Percentiles rank a stretch among this genome's conserved stretches.
Evolutionary conservation across 2,888 invertebrate genomes (phyloP).

Genomic region (Gnatocerus cornutus): DNA sequence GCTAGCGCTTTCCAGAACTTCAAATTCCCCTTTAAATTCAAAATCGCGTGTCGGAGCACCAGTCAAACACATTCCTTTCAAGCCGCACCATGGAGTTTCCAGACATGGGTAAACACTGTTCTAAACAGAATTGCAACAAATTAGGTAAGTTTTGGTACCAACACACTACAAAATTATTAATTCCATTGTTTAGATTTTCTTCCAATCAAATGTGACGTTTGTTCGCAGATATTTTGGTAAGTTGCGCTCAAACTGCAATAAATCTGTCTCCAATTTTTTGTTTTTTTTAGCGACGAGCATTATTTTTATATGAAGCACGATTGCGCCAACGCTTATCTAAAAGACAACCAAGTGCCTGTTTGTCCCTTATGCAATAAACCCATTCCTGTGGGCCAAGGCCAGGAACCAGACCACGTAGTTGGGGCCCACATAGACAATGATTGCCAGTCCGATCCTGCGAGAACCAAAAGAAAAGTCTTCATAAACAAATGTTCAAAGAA

Average conservation of each 20-base stretch:
- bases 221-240: slow-evolving; percentile 89
- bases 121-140: slow-evolving; percentile 85
- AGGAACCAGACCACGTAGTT: slow-evolving; percentile 90
- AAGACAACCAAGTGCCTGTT: slow-evolving; percentile 94
- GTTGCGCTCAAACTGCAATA: slow-evolving; percentile 61
- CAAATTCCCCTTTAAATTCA: slow-evolving; percentile 4
- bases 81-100: slow-evolving; percentile 88
- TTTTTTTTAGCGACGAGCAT: slow-evolving; percentile 84
- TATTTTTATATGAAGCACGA: slow-evolving; percentile 86
- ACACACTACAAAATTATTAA: too few relatives aligned
- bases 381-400: slow-evolving; percentile 86
- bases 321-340: slow-evolving; percentile 85
- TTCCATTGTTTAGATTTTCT: slow-evolving; percentile 96
- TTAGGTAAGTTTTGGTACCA: slow-evolving; percentile 78
- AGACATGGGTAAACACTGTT: slow-evolving; percentile 91
- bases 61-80: slow-evolving; percentile 11
- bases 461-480: slow-evolving; percentile 85
- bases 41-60: neutral
- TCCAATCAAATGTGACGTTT: slow-evolving; percentile 95
- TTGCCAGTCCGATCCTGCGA: slow-evolving; percentile 91
- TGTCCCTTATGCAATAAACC: slow-evolving; percentile 94
- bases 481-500: slow-evolving; percentile 89
- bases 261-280: slow-evolving; percentile 29
- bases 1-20: slow-evolving; percentile 34
- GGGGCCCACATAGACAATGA: slow-evolving; percentile 92